These are phyloP conservation scores for Cyclophora punctaria DNA, from an alignment of 2,888 invertebrate species.

Conservation along the genomic window DNA sequence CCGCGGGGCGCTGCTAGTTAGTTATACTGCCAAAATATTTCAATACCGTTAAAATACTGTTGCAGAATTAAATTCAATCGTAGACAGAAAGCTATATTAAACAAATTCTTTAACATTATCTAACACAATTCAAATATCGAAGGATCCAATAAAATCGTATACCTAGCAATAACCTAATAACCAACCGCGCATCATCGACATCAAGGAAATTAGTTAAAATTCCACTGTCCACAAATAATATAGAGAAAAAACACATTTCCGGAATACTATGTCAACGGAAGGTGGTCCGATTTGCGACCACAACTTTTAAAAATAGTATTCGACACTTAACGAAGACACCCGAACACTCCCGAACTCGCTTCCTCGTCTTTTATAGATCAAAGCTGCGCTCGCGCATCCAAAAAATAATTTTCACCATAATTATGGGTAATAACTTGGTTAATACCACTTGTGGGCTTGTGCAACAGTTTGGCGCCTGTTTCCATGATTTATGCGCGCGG, in stretches of 20 bases:
- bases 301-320: constrained; percentile 28
- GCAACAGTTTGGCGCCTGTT: constrained; percentile 17
- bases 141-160: no score
- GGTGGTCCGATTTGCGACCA: constrained; percentile 38
- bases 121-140: no score
- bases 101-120: no score
- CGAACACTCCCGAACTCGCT: constrained; percentile 26
- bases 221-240: constrained; percentile 5
- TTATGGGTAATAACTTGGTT: constrained; percentile 40
- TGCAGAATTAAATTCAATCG: no score
- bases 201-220: constrained; percentile 8
- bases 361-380: constrained; percentile 58
- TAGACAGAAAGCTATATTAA: no score
- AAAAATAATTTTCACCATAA: constrained; percentile 50
- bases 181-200: not conserved
- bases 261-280: constrained; percentile 25
- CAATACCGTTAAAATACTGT: no score
- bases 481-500: not conserved
- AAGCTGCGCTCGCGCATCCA: constrained; percentile 29
- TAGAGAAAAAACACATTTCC: constrained; percentile 6
- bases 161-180: no score
- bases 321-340: constrained; percentile 13
- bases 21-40: no score
- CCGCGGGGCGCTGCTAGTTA: no score
- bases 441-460: constrained; percentile 18